phyloP scores from a whole-genome alignment of 2,797 vertebrate genomes.

The Pyrocephalus nanus region DNA sequence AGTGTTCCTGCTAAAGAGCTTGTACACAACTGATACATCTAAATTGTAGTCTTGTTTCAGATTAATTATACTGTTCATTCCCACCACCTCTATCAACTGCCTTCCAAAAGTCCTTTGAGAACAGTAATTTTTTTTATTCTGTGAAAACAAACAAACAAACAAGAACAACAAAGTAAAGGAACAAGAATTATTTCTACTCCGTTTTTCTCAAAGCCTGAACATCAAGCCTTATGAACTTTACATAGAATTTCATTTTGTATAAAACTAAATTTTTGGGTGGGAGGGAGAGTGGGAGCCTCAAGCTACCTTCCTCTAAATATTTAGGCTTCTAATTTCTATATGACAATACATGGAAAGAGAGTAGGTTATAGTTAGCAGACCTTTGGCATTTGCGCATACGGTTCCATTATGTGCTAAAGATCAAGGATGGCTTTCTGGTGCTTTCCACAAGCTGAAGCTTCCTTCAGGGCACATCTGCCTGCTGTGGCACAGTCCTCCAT shows the following conservation, averaged over 20 bases:
- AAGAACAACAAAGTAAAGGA: background rate
- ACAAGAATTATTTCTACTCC: background rate
- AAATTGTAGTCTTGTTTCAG: background rate
- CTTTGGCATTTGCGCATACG: background rate
- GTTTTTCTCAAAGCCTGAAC: background rate
- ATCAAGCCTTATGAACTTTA: background rate
- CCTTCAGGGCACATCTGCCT: background rate
- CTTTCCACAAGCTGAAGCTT: background rate
- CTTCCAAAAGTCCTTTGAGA: background rate
- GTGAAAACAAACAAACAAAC: background rate
- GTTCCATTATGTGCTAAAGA: background rate
- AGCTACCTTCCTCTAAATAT: background rate
- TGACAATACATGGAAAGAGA: background rate
- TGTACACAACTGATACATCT: background rate
- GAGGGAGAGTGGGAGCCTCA: background rate
- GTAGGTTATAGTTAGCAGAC: background rate
- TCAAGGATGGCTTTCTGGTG: background rate
- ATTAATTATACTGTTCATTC: background rate
- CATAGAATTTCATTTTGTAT: background rate
- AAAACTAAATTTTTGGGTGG: background rate
- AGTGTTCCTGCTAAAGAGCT: background rate
- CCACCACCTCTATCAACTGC: background rate
- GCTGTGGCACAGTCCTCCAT: fast-evolving
- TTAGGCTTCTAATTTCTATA: background rate
- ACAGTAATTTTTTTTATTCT: background rate